These are phyloP conservation scores for Dendropsophus ebraccatus DNA, from an alignment of 2,113 vertebrate species.

Conservation along the genomic window DNA sequence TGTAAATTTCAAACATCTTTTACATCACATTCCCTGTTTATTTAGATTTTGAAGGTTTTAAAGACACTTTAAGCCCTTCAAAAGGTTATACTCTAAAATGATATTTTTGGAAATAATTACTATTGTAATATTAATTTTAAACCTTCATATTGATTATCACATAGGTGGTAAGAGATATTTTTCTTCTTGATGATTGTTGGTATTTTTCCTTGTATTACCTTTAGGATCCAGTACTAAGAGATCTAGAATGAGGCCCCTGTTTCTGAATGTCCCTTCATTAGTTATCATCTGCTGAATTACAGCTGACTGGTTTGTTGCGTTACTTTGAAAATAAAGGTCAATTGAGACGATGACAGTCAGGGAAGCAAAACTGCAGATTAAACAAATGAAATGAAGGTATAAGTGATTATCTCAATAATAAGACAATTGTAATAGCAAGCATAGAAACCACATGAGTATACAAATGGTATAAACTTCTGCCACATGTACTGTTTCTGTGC, in stretches of 20 bases:
- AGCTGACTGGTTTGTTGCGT: not conserved
- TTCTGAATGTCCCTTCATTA: not conserved
- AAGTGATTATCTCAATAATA: not conserved
- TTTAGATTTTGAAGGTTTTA: too few species aligned
- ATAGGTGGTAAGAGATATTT: too few species aligned
- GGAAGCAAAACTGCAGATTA: not conserved
- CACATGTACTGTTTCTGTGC: not conserved
- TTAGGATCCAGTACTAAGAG: not conserved
- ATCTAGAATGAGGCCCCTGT: not conserved
- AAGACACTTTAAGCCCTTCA: too few species aligned
- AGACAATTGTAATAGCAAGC: not conserved
- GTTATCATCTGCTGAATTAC: not conserved
- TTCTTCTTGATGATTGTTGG: too few species aligned
- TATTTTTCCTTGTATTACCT: constrained; percentile 5
- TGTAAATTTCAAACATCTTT: too few species aligned
- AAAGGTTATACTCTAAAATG: too few species aligned
- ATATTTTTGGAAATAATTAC: too few species aligned
- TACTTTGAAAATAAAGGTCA: not conserved
- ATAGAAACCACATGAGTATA: not conserved
- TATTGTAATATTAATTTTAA: too few species aligned
- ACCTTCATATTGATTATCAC: too few species aligned
- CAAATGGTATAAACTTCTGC: not conserved
- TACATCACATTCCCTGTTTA: too few species aligned
- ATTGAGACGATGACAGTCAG: not conserved
- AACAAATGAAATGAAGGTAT: not conserved